Conservation (phyloP, 2,113 vertebrate genomes). For the Macroglossus sobrinus region DNA sequence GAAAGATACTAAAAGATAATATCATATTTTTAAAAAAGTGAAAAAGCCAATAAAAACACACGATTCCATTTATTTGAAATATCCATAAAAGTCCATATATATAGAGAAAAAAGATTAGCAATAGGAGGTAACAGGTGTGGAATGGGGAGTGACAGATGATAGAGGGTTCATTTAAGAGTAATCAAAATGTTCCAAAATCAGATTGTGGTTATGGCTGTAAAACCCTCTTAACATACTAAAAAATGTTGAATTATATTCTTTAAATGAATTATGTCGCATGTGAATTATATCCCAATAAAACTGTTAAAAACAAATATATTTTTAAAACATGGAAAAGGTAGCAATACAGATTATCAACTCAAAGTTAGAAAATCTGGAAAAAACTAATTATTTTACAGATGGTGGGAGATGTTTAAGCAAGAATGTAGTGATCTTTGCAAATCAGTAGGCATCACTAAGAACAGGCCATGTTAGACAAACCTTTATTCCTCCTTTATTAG, state of each 20-base stretch:
- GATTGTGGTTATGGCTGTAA: neutral
- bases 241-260: neutral
- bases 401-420: neutral
- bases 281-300: neutral
- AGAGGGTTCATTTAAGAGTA: neutral
- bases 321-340: neutral
- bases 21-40: neutral
- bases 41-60: neutral
- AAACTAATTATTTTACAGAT: neutral
- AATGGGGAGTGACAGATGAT: neutral
- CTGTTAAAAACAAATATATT: neutral
- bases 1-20: neutral
- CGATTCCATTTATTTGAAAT: neutral
- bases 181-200: slow-evolving; percentile 3
- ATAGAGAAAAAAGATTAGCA: neutral
- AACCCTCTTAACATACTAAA: neutral
- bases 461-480: neutral
- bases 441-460: neutral
- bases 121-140: neutral
- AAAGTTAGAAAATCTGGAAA: neutral
- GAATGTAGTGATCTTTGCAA: neutral
- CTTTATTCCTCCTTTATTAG: neutral
- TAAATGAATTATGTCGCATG: neutral
- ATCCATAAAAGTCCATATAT: neutral
- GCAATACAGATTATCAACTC: neutral